Percentiles rank a stretch among this genome's conserved stretches.
Evolutionary conservation across 2,888 invertebrate genomes (phyloP).

Genomic region (Macaria notata): DNA sequence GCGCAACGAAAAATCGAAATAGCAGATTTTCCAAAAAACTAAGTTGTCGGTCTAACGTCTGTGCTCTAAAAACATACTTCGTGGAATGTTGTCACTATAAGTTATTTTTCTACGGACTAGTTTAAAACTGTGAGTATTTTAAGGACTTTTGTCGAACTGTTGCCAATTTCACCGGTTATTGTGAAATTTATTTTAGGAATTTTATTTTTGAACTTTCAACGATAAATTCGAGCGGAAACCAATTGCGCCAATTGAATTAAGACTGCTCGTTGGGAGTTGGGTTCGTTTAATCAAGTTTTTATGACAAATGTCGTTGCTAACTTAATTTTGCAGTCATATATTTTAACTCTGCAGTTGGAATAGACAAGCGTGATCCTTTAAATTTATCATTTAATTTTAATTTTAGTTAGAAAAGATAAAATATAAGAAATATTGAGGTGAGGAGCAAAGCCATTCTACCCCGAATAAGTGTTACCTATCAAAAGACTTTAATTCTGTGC

Average conservation of each 20-base stretch:
- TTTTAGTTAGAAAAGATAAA: too few relatives aligned
- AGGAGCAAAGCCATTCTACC: too few relatives aligned
- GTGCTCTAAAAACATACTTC: too few relatives aligned
- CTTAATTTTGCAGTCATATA: neutral
- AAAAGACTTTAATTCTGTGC: too few relatives aligned
- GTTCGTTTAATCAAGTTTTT: constrained; percentile 14
- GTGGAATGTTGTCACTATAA: too few relatives aligned
- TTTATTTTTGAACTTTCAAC: constrained; percentile 24
- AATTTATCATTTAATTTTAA: too few relatives aligned
- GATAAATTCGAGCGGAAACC: constrained; percentile 18
- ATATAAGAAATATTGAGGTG: too few relatives aligned
- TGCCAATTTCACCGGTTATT: constrained; percentile 25
- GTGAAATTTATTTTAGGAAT: constrained; percentile 20
- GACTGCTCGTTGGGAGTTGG: constrained; percentile 4
- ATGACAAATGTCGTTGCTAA: constrained; percentile 1
- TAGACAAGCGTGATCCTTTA: too few relatives aligned
- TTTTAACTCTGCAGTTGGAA: neutral
- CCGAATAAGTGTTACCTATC: too few relatives aligned
- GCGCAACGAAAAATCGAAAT: too few relatives aligned
- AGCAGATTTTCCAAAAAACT: too few relatives aligned
- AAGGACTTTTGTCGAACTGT: constrained; percentile 22
- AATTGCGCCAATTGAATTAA: constrained; percentile 18
- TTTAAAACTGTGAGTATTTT: constrained; percentile 25
- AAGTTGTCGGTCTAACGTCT: too few relatives aligned
- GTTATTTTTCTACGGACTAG: constrained; percentile 28